Percentiles rank a stretch among this genome's conserved stretches.
These are phyloP conservation scores for Celastrina argiolus DNA, from an alignment of 2,888 invertebrate genomes.

Conservation along the genomic window DNA sequence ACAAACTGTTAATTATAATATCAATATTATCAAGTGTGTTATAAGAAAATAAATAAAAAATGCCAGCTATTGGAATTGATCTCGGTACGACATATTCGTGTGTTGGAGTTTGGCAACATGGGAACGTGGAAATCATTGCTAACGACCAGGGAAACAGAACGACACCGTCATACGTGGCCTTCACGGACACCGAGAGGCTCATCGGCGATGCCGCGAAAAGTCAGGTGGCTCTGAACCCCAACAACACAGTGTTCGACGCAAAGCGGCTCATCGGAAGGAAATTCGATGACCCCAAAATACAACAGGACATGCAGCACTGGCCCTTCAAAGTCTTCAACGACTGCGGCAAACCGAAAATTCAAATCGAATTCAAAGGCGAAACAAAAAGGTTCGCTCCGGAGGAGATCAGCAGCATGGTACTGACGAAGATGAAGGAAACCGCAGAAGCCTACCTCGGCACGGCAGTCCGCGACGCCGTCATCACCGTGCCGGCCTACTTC, in stretches of 20 bases:
- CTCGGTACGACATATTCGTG: constrained; percentile 93
- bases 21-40: constrained; percentile 22
- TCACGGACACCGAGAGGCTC: constrained; percentile 89
- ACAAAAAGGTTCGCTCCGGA: constrained; percentile 81
- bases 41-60: constrained; percentile 37
- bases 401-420: constrained; percentile 84
- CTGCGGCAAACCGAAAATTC: constrained; percentile 81
- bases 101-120: constrained; percentile 89
- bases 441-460: constrained; percentile 84
- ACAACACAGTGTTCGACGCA: constrained; percentile 86
- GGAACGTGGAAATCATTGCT: constrained; percentile 89
- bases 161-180: constrained; percentile 92
- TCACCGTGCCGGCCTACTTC: constrained; percentile 89
- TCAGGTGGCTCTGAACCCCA: constrained; percentile 87
- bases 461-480: constrained; percentile 83
- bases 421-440: constrained; percentile 78
- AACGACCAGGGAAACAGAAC: constrained; percentile 94
- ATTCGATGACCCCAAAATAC: constrained; percentile 85
- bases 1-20: constrained; percentile 20
- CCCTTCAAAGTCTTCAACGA: constrained; percentile 85
- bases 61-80: constrained; percentile 76
- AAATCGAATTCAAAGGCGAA: constrained; percentile 82
- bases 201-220: constrained; percentile 93
- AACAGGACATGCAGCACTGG: constrained; percentile 90
- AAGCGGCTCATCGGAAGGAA: constrained; percentile 90